These are phyloP conservation scores for Drosophila demipolita DNA, from an alignment of 2,888 invertebrate species.

Conservation along the genomic window DNA sequence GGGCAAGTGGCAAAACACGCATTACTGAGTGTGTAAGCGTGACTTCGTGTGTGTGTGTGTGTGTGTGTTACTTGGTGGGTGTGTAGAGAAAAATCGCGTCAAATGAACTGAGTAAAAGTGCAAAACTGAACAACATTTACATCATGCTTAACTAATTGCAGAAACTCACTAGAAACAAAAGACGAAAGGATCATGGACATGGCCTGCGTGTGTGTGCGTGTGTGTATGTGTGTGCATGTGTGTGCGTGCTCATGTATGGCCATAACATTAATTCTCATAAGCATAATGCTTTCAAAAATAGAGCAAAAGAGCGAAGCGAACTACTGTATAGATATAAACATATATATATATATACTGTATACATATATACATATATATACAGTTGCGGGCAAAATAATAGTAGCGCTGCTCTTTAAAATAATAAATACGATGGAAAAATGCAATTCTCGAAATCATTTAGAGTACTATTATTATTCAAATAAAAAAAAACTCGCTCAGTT, in stretches of 20 bases:
- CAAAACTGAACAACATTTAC: conserved; percentile 67
- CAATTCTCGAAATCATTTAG: not conserved
- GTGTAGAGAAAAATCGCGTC: conserved; percentile 61
- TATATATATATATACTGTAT: not conserved
- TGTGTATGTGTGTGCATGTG: not conserved
- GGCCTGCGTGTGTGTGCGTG: not conserved
- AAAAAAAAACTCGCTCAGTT: too few species aligned
- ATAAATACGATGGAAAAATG: not conserved
- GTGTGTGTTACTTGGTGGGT: conserved; percentile 23
- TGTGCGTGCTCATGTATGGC: conserved; percentile 24
- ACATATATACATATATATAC: not conserved
- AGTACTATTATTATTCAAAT: not conserved
- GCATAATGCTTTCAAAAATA: conserved; percentile 80
- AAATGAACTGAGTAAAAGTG: conserved; percentile 68
- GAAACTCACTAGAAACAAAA: conserved; percentile 18
- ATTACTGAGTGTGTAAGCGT: not conserved
- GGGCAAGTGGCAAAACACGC: conserved; percentile 15
- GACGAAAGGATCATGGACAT: conserved; percentile 7
- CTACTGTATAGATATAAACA: conserved; percentile 11
- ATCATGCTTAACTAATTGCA: conserved; percentile 76
- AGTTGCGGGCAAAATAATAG: not conserved
- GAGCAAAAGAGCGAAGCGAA: conserved; percentile 57
- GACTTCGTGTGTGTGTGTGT: conserved; percentile 17
- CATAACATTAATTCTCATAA: conserved; percentile 80
- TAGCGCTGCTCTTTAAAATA: not conserved